phyloP scores from a whole-genome alignment of 2,113 vertebrate species.

The Numenius arquata region DNA sequence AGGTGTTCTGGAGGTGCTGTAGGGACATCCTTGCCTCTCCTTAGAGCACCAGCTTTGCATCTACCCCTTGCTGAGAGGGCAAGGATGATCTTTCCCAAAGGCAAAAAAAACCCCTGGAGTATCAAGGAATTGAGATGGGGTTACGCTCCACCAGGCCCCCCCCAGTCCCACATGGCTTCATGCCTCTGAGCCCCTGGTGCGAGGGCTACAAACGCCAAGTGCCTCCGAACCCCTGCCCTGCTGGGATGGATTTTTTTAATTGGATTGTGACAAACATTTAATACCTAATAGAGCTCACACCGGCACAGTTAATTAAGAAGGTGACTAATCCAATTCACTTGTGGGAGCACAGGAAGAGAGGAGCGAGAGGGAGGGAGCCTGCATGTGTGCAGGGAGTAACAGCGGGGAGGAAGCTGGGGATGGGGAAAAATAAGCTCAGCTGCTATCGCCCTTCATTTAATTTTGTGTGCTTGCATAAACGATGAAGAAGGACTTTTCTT shows the following conservation, averaged over 20 bases:
- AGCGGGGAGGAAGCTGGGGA: background rate
- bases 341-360: slow-evolving; percentile 38
- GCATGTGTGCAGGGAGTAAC: rapidly evolving
- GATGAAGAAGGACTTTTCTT: background rate
- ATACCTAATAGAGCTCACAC: slow-evolving; percentile 80
- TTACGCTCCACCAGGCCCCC: background rate
- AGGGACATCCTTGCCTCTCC: background rate
- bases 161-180: no score
- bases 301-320: slow-evolving; percentile 84
- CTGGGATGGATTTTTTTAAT: slow-evolving; percentile 77
- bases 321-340: slow-evolving; percentile 79
- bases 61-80: background rate
- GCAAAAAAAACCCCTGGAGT: background rate
- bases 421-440: background rate
- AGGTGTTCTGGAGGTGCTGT: rapidly evolving
- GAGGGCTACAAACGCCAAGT: background rate
- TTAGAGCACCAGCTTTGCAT: background rate
- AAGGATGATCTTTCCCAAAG: background rate
- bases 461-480: background rate
- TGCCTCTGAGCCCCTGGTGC: rapidly evolving
- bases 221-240: slow-evolving; percentile 35
- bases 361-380: background rate
- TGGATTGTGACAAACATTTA: slow-evolving; percentile 85
- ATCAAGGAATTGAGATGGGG: background rate
- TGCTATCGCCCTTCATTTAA: background rate